Base-by-base conservation (phyloP, 2,888 invertebrate genomes). In the Drosophila lutescens region DNA sequence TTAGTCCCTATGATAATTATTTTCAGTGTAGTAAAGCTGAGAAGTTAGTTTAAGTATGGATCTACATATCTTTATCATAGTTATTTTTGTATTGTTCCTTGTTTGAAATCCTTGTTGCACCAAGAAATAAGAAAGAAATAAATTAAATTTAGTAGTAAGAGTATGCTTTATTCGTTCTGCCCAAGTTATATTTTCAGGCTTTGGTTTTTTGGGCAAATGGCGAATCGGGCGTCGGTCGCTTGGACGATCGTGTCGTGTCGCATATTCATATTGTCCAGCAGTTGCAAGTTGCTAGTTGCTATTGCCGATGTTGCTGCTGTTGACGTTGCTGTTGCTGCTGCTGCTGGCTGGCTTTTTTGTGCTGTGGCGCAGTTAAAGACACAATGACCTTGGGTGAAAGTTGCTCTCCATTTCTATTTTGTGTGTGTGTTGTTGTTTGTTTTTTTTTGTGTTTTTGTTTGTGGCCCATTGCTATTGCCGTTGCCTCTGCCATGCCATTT, bases 391-490 rank as follows among this genome's bases (percentile, higher is more conserved):
- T 84, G 82, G 82, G 82, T 82, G 82, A 82, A 83, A 83, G 85
- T 84, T 83, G 85, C 85, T 83, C 85, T 83, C 88, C 87, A 89
- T 89, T 90, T 89, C 88, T 79, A 81, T 85, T 78, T 83, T 86
- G 76, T 62, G 41, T 67, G 47, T 66, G 40, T 50, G 20, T 51
- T 46, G 43, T 54, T 41, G 55, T 54, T 59, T 17, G 51, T 54
- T 50, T 43, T 23, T 20, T 23, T 23, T 23, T 23, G 23, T 23
- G 23, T 23, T 23, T 51, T 46, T 30, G 36, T 20, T 54, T 46
- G 57, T 53, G 53, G 53, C 62, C 63, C 50, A 53, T 74, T 59
- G 56, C 55, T 57, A 15, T 60, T 62, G 43, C 26, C 58, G 60
- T 55, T 60, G 55, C 67, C 59, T 79, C 58, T 76, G 70, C 65